Conservation (phyloP, 2,797 vertebrate genomes). For the Acipenser oxyrinchus region DNA sequence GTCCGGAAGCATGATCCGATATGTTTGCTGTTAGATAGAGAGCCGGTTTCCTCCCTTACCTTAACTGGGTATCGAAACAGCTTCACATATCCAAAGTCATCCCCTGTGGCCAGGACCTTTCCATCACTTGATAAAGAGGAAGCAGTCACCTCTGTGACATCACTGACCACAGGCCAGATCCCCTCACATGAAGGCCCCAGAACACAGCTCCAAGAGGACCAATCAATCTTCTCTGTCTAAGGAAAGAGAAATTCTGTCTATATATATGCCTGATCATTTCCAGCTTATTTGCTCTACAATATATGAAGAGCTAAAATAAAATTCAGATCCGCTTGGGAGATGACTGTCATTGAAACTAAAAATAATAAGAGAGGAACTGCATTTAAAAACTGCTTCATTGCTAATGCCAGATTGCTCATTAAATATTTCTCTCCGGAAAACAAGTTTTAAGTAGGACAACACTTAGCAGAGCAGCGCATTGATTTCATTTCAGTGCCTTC, state of each 20-base stretch:
- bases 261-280: neutral
- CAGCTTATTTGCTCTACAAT: constrained; percentile 6
- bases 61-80: constrained; percentile 91
- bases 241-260: constrained; percentile 25
- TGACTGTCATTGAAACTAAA: constrained; percentile 39
- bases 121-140: constrained; percentile 82
- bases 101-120: constrained; percentile 87
- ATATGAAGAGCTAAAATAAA: constrained; percentile 29
- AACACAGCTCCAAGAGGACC: constrained; percentile 93
- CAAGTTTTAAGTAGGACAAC: constrained; percentile 32
- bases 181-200: constrained; percentile 87
- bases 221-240: constrained; percentile 92
- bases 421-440: constrained; percentile 28
- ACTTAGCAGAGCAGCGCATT: constrained; percentile 15
- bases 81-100: constrained; percentile 96
- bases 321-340: constrained; percentile 25
- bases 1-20: too few species aligned
- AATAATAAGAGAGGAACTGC: constrained; percentile 41
- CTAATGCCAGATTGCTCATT: constrained; percentile 49
- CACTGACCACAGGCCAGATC: constrained; percentile 88
- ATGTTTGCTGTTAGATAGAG: too few species aligned
- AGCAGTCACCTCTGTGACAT: constrained; percentile 85
- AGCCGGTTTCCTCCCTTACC: constrained; percentile 52
- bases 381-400: constrained; percentile 50
- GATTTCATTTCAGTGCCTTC: constrained; percentile 26